Conservation (phyloP, 2,888 invertebrate genomes). For the Lissonota sp. region DNA sequence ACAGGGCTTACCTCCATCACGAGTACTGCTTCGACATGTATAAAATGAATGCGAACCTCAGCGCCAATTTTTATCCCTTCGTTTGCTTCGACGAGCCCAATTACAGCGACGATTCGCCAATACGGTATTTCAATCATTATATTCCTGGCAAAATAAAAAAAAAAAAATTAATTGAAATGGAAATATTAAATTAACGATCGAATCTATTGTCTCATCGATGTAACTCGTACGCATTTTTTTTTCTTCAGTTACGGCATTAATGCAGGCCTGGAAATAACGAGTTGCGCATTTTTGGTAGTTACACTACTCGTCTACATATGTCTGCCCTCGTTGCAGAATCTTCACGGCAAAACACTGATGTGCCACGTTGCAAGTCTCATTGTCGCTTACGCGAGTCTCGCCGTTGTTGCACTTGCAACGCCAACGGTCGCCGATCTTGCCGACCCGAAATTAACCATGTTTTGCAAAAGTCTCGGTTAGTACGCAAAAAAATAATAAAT, state of each 20-base stretch:
- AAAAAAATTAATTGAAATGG: neutral
- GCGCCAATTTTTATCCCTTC: conserved; percentile 69
- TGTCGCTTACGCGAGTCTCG: conserved; percentile 87
- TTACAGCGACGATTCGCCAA: conserved; percentile 4
- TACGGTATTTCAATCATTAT: conserved; percentile 45
- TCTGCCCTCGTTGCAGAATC: conserved; percentile 88
- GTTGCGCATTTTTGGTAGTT: conserved; percentile 87
- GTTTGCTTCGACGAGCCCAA: conserved; percentile 75
- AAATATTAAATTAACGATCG: no score
- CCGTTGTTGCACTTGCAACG: conserved; percentile 81
- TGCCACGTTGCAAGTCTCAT: conserved; percentile 89
- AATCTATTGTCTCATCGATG: neutral
- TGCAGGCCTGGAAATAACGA: conserved; percentile 84
- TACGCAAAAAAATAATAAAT: neutral
- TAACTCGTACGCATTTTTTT: neutral
- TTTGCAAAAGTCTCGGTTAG: neutral
- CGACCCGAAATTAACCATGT: neutral
- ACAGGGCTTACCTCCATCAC: conserved; percentile 65
- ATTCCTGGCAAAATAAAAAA: neutral
- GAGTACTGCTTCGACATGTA: conserved; percentile 79
- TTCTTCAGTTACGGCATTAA: conserved; percentile 71
- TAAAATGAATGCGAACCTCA: conserved; percentile 47
- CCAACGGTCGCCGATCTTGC: conserved; percentile 20
- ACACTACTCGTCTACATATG: conserved; percentile 88
- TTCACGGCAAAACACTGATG: conserved; percentile 90